These are phyloP conservation scores for Tragelaphus eurycerus DNA, from an alignment of 2,797 vertebrate species.

Conservation along the genomic window DNA sequence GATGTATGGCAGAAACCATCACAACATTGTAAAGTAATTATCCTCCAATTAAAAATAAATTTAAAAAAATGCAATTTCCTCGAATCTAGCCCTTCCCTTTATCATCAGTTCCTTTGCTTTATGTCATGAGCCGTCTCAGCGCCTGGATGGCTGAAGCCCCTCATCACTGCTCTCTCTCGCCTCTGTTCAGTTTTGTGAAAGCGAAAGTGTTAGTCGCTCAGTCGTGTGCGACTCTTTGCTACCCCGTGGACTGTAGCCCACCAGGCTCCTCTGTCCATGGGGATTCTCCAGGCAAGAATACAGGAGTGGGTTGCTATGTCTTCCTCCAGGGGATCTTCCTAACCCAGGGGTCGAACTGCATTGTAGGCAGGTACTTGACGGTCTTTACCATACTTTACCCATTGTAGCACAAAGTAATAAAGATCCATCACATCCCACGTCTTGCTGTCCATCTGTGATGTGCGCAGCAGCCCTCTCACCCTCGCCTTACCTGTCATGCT, in stretches of 20 bases:
- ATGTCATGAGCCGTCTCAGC: not conserved
- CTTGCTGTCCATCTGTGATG: accelerated
- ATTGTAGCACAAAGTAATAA: not conserved
- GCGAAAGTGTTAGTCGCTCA: not conserved
- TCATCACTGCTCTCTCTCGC: not conserved
- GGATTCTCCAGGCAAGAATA: not conserved
- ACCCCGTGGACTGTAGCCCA: not conserved
- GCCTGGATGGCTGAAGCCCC: not conserved
- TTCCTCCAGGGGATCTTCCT: not conserved
- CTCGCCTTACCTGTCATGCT: not conserved
- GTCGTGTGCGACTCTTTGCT: not conserved
- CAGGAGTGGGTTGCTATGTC: not conserved
- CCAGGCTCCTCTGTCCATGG: not conserved
- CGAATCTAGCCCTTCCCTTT: not conserved
- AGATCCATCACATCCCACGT: accelerated
- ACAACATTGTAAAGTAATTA: not conserved
- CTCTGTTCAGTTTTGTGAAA: not conserved
- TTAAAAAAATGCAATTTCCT: not conserved
- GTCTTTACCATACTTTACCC: not conserved
- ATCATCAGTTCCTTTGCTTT: not conserved
- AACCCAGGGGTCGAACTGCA: not conserved
- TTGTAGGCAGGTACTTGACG: not conserved
- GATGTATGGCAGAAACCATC: not conserved
- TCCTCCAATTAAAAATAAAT: not conserved
- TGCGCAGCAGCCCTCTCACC: accelerated